Evolutionary conservation across 1,140 invertebrate species (phyloP), one percentile per base, ranked within the genome.

Genomic region (Phthorimaea operculella): DNA sequence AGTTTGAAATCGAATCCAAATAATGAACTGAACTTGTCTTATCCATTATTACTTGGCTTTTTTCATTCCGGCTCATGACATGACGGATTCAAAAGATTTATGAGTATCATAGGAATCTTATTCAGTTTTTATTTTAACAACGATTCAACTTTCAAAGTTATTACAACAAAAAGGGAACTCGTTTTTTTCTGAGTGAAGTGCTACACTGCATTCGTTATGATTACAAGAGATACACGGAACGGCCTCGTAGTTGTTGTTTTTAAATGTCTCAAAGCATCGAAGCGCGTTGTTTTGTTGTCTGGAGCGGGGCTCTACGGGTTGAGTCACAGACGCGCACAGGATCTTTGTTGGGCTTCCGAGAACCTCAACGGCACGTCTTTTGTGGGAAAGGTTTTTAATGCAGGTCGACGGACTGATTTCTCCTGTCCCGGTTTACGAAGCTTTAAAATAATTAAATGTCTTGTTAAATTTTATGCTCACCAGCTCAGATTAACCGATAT

Each of bases 261-360:
- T 48, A 49, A 21, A 54, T 44, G 45, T 49, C 53, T 34, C 21
- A 17, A 51, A 34, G 33, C 36, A 39, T 39, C 10, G 36, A 39
- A 39, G n/a, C 36, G 36, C n/a, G 36, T 68, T 70, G 63, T 70
- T 58, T 68, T 72, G 63, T 74, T 74, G 71, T 73, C 74, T 76
- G 74, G 70, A 66, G 59, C 21, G 55, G 58, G 72, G 64, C 59
- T 70, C 55, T 64, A 64, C 61, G 54, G 60, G 57, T 65, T 85
- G 82, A 83, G 66, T 83, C 82, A 83, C 66, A 67, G 63, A 70
- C 66, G 54, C 52, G 70, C 64, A 70, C 72, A 79, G 77, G 76
- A 85, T 79, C 79, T 82, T 85, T 85, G 79, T 85, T 80, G 66
- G 74, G 70, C 74, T 85, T 85, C 82, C 69, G 63, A 70, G 82